These are phyloP conservation scores for Pelobates cultripes DNA, from an alignment of 2,797 vertebrate genomes.

Conservation along the genomic window DNA sequence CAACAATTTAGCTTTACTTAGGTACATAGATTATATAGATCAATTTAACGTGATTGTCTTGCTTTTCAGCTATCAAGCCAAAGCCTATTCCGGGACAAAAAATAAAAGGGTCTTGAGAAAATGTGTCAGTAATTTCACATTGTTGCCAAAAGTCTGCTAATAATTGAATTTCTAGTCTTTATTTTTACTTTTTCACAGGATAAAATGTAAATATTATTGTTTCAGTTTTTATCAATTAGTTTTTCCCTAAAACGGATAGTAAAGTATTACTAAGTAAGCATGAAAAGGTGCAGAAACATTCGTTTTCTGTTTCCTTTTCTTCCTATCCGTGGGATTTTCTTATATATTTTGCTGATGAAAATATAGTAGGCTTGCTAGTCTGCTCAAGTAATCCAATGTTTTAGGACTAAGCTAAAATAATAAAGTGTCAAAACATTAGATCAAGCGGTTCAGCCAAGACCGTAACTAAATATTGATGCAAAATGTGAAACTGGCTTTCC, in stretches of 20 bases:
- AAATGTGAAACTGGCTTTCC: neutral
- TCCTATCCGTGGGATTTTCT: neutral
- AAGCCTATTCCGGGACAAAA: neutral
- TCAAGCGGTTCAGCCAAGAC: neutral
- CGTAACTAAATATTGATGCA: neutral
- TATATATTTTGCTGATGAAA: conserved; percentile 6
- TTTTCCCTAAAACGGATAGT: neutral
- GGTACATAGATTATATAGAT: neutral
- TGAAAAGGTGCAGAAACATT: conserved; percentile 5
- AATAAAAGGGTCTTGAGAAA: neutral
- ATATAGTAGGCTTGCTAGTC: too few relatives aligned
- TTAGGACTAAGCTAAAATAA: conserved; percentile 14
- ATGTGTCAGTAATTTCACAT: neutral
- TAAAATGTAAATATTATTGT: conserved; percentile 17
- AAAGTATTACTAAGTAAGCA: neutral
- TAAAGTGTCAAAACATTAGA: neutral
- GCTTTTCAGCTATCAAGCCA: neutral
- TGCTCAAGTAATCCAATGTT: neutral
- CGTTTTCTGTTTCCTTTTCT: neutral
- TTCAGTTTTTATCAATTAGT: neutral
- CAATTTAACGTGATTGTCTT: neutral
- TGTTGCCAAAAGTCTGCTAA: neutral
- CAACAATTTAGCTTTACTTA: neutral
- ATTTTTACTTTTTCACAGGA: conserved; percentile 9
- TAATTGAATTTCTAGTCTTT: conserved; percentile 5